Base-by-base conservation (phyloP, 1,140 invertebrate species). In the Calephelis virginiensis region DNA sequence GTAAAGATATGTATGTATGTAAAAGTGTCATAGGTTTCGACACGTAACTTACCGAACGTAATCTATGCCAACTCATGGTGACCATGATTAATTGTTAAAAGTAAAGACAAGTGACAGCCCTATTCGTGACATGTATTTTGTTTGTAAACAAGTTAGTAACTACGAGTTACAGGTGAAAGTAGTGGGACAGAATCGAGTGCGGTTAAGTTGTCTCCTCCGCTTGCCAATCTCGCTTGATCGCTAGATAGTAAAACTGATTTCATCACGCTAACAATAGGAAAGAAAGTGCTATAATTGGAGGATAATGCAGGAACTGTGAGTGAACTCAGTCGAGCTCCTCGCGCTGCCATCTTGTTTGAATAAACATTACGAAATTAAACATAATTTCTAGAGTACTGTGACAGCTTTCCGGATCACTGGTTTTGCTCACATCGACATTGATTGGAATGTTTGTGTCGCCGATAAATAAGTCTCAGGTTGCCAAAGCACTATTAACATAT, bases 221-320 rank as follows among this genome's bases (percentile, higher is more conserved):
- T 53, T 68, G 72, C 68, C 75, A 77, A 84, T 84, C 83, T 81
- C 73, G 77, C 73, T 80, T 76, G 69, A 83, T 85, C 76, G 73
- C 68, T 78, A 80, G 85, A 86, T 83, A 83, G 83, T 86, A 82
- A 84, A 83, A 85, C 81, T 81, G 81, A 87, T 83, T 82, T 80
- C 81, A 85, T 85, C 80, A 81, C 78, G 75, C 77, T 83, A 86
- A 86, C 86, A 85, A 89, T 87, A 77, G 79, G 78, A 87, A 87
- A 83, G 83, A 87, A 87, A 89, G 83, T 85, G 80, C 74, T 76
- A 66, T 84, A 86, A 89, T 86, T 86, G 74, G 76, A 78, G 78
- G 76, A 81, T 80, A 74, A 72, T 74, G 70, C 80, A 82, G 81
- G 75, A 82, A 85, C 74, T 72, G 66, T 68, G 75, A 70, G 70